Conservation (phyloP, 2,797 vertebrate species). For the Pteropus rufus region DNA sequence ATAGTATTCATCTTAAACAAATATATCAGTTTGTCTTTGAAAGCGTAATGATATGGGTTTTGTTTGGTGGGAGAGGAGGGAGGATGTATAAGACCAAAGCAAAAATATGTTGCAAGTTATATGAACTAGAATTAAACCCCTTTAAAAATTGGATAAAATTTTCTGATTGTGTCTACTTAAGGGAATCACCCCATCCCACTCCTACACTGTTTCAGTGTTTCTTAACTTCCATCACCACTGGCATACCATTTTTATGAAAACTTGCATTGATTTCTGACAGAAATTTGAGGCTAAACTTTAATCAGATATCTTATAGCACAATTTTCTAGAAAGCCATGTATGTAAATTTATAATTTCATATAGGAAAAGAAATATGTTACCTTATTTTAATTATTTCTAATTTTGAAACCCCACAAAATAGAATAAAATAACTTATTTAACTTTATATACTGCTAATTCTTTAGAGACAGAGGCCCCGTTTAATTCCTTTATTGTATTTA, state of each 20-base stretch:
- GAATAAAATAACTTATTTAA: constrained; percentile 20
- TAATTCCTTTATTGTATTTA: neutral
- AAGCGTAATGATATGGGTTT: neutral
- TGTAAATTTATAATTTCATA: neutral
- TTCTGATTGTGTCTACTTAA: constrained; percentile 30
- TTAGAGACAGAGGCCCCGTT: neutral
- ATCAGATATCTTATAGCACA: neutral
- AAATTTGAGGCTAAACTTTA: constrained; percentile 1
- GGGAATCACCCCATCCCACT: neutral
- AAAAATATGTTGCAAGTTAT: constrained; percentile 40
- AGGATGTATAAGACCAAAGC: constrained; percentile 16
- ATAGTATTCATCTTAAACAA: constrained; percentile 66
- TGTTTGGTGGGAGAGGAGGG: constrained; percentile 43
- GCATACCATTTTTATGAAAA: neutral
- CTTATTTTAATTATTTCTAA: constrained; percentile 37
- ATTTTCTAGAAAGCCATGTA: neutral
- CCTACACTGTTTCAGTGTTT: neutral
- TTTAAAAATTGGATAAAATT: constrained; percentile 41
- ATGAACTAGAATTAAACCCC: constrained; percentile 25
- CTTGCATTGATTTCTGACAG: constrained; percentile 6
- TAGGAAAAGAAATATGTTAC: neutral
- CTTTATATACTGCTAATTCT: neutral
- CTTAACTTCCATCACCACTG: neutral
- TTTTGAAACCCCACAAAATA: constrained; percentile 8
- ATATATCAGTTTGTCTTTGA: constrained; percentile 48